A percentile compares a stretch with the other conserved stretches of the same genome.
phyloP scores from a whole-genome alignment of 2,888 invertebrate genomes.

The Ecliptopera silaceata region DNA sequence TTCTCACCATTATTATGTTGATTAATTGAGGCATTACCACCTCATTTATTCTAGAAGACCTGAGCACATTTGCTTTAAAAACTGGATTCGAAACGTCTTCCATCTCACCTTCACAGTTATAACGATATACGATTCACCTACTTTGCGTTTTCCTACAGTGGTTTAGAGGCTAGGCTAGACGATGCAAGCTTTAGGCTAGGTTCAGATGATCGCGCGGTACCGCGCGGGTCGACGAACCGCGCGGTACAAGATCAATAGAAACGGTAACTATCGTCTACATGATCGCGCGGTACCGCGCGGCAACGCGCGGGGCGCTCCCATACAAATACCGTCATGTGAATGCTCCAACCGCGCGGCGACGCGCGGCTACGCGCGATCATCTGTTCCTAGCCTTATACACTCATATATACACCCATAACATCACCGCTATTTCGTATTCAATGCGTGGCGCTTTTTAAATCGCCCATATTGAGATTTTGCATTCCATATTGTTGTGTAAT shows the following conservation, averaged over 20 bases:
- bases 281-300: too few relatives aligned
- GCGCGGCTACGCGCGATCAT: too few relatives aligned
- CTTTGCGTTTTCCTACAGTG: conserved; percentile 32
- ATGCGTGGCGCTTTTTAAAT: conserved; percentile 18
- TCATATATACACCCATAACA: conserved; percentile 35
- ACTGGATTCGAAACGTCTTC: conserved; percentile 25
- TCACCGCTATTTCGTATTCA: conserved; percentile 23
- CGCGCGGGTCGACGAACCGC: too few relatives aligned
- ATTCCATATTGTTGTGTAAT: conserved; percentile 23
- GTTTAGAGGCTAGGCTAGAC: conserved; percentile 11
- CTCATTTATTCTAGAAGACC: conserved; percentile 9
- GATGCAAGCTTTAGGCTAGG: conserved; percentile 40
- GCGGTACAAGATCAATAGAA: too few relatives aligned
- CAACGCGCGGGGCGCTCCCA: too few relatives aligned
- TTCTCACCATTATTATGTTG: conserved; percentile 1
- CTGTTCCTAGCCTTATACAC: too few relatives aligned
- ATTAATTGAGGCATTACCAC: neutral
- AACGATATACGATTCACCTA: conserved; percentile 42
- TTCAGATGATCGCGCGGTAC: too few relatives aligned
- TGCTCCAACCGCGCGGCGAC: too few relatives aligned
- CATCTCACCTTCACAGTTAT: conserved; percentile 36
- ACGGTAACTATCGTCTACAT: too few relatives aligned
- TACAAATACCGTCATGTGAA: too few relatives aligned
- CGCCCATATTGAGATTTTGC: conserved; percentile 22
- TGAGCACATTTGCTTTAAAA: conserved; percentile 13